These are phyloP conservation scores for Drosophila nannoptera DNA, from an alignment of 1,140 invertebrate species.

Conservation along the genomic window DNA sequence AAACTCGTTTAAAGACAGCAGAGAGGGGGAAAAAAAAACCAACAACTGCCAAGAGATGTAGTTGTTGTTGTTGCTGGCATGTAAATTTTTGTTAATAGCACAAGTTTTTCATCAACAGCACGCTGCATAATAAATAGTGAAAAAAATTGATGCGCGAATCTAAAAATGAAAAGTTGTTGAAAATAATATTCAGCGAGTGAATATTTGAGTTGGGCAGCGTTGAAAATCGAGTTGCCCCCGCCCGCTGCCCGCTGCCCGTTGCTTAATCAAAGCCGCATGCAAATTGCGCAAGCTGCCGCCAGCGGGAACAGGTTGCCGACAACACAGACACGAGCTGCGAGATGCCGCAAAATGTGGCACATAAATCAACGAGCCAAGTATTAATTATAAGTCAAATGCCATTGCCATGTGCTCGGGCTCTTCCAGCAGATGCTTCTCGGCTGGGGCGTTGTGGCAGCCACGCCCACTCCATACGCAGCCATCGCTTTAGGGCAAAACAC, in stretches of 20 bases:
- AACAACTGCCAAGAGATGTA: conserved; percentile 34
- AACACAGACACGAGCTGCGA: background rate
- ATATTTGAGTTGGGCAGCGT: conserved; percentile 18
- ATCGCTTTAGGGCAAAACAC: conserved; percentile 53
- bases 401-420: conserved; percentile 54
- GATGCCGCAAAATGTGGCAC: conserved; percentile 31
- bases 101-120: conserved; percentile 64
- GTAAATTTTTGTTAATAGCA: conserved; percentile 73
- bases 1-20: conserved; percentile 62
- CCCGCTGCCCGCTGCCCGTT: too few relatives aligned
- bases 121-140: conserved; percentile 33
- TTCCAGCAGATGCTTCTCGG: conserved; percentile 24
- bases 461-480: background rate
- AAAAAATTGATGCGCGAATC: conserved; percentile 23
- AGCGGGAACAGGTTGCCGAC: conserved; percentile 34
- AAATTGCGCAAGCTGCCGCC: conserved; percentile 30
- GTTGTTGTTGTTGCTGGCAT: conserved; percentile 40
- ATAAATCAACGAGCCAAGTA: conserved; percentile 63
- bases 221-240: conserved; percentile 14
- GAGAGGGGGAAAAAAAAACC: background rate
- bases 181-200: conserved; percentile 3
- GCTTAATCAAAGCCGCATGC: conserved; percentile 21
- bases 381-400: conserved; percentile 68
- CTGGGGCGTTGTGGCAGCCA: conserved; percentile 10
- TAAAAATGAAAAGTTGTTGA: conserved; percentile 22